These are phyloP conservation scores for Gymnoscopelus microlampas DNA, from an alignment of 2,797 vertebrate genomes.

Conservation along the genomic window DNA sequence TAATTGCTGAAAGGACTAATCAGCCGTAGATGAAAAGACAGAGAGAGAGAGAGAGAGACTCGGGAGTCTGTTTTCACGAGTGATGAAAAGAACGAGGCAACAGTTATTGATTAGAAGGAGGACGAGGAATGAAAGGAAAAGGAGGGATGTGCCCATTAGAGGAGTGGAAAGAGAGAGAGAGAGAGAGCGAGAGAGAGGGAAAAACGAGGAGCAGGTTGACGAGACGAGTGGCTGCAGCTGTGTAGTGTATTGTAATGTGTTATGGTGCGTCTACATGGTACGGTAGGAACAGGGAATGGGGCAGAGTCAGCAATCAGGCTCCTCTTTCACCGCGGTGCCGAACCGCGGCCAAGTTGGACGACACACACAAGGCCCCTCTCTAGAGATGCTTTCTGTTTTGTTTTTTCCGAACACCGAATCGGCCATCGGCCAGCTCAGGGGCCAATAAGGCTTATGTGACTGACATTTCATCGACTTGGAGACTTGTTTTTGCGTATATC, in stretches of 20 bases:
- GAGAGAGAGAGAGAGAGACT: constrained; percentile 5
- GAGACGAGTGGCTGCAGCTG: constrained; percentile 51
- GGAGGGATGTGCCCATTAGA: constrained; percentile 29
- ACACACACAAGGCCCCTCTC: not conserved
- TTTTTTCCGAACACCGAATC: not conserved
- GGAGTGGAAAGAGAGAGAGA: constrained; percentile 23
- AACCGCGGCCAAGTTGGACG: not conserved
- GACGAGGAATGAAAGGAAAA: constrained; percentile 48
- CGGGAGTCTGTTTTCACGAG: constrained; percentile 36
- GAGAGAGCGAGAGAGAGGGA: constrained; percentile 7
- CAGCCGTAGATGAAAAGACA: constrained; percentile 51
- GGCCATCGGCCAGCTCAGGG: no score
- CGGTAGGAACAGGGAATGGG: not conserved
- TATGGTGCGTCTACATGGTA: not conserved
- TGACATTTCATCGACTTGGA: not conserved
- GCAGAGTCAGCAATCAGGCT: constrained; percentile 2
- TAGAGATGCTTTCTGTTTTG: not conserved
- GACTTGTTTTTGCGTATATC: constrained; percentile 3
- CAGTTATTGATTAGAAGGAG: constrained; percentile 61
- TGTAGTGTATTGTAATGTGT: constrained; percentile 3
- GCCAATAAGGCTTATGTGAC: not conserved
- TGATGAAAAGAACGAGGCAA: constrained; percentile 54
- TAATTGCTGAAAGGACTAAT: constrained; percentile 61
- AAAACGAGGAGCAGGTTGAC: constrained; percentile 60
- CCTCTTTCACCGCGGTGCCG: not conserved